Evolutionary conservation across 2,113 vertebrate species (phyloP).

Genomic region (Callopanchax toddi): DNA sequence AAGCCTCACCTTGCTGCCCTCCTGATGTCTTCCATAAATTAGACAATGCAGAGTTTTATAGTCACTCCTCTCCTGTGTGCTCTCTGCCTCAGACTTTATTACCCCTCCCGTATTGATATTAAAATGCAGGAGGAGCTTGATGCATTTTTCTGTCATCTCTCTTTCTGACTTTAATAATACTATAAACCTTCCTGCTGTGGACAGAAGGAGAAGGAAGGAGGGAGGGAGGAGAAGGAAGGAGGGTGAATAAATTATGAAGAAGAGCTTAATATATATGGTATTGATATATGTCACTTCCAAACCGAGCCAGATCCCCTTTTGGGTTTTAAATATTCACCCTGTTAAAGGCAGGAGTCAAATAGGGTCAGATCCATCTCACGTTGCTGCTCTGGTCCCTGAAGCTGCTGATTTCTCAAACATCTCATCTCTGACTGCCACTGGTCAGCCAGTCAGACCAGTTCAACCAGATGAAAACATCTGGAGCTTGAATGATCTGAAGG

Average conservation of each 20-base stretch:
- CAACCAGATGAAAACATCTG: too few relatives aligned
- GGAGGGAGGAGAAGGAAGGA: constrained; percentile 26
- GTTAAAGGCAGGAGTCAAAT: constrained; percentile 71
- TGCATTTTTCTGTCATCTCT: constrained; percentile 79
- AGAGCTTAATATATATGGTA: constrained; percentile 78
- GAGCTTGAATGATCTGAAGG: too few relatives aligned
- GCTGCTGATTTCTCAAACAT: constrained; percentile 37
- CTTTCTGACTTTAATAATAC: constrained; percentile 82
- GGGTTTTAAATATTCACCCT: constrained; percentile 73
- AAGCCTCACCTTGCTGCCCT: constrained; percentile 72
- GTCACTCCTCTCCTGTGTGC: constrained; percentile 64
- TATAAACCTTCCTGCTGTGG: constrained; percentile 77
- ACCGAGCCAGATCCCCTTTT: constrained; percentile 65
- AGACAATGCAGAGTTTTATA: constrained; percentile 81
- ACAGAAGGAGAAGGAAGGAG: constrained; percentile 27
- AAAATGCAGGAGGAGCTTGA: constrained; percentile 78
- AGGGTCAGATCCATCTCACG: constrained; percentile 79
- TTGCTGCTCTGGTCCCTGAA: constrained; percentile 58
- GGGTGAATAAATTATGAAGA: constrained; percentile 74
- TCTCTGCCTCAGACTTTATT: constrained; percentile 74
- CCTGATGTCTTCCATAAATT: constrained; percentile 81
- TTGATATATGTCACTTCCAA: constrained; percentile 68
- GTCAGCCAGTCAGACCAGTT: too few relatives aligned
- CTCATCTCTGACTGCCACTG: constrained; percentile 16
- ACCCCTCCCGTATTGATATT: constrained; percentile 74